phyloP scores from a whole-genome alignment of 1,140 invertebrate genomes.

The Muscidifurax raptorellus region DNA sequence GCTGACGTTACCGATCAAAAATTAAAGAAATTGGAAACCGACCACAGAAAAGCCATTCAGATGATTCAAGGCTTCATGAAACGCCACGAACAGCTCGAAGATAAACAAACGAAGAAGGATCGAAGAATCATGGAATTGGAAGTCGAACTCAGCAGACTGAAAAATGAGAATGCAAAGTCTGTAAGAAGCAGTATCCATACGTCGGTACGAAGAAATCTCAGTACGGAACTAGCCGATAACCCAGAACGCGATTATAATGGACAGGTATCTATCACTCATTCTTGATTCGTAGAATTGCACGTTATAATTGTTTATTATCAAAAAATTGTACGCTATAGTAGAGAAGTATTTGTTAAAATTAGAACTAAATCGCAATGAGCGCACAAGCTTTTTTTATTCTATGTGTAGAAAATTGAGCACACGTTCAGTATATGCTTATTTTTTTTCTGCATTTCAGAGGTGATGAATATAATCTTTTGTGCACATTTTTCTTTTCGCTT shows the following conservation, averaged over 20 bases:
- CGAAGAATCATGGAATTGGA: conserved; percentile 61
- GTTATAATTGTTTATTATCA: background rate
- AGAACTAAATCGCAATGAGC: background rate
- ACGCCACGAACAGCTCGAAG: conserved; percentile 62
- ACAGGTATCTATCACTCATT: conserved; percentile 66
- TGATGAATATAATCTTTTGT: conserved; percentile 56
- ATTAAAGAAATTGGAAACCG: conserved; percentile 64
- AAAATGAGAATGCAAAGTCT: conserved; percentile 47
- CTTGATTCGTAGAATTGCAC: conserved; percentile 38
- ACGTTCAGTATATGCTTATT: conserved; percentile 47
- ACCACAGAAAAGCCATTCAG: conserved; percentile 67
- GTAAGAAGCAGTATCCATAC: conserved; percentile 48
- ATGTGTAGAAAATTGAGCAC: conserved; percentile 12
- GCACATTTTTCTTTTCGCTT: conserved; percentile 52
- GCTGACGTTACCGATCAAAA: conserved; percentile 59
- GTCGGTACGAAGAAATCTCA: conserved; percentile 57
- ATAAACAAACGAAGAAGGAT: conserved; percentile 67
- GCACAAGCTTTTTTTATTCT: conserved; percentile 11
- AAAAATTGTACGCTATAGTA: background rate
- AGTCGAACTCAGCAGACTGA: conserved; percentile 65
- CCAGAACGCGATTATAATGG: conserved; percentile 65
- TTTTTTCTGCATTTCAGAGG: conserved; percentile 66
- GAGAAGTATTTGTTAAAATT: background rate
- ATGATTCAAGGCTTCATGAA: conserved; percentile 72
- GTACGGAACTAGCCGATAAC: conserved; percentile 59